phyloP scores from a whole-genome alignment of 2,113 vertebrate species.

The Sakesphorus luctuosus region DNA sequence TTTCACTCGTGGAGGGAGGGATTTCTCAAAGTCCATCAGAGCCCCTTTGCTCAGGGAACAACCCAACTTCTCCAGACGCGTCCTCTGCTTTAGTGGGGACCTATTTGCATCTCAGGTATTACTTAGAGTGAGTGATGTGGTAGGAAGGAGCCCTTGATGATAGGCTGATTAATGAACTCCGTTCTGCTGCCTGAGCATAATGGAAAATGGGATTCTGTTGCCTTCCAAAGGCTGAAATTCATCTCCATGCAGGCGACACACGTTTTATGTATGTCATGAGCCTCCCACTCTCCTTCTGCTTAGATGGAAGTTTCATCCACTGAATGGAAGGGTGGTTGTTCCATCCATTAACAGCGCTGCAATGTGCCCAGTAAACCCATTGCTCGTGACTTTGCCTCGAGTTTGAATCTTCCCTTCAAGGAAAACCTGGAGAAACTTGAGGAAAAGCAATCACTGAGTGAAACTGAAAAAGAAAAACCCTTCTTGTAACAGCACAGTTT shows the following conservation, averaged over 20 bases:
- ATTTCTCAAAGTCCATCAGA: slow-evolving; percentile 41
- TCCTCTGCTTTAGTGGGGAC: slow-evolving; percentile 56
- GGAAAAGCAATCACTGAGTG: neutral
- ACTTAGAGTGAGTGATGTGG: slow-evolving; percentile 60
- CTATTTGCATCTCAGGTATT: slow-evolving; percentile 63
- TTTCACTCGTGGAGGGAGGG: neutral
- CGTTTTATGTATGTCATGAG: slow-evolving; percentile 56
- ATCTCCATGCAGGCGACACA: slow-evolving; percentile 61
- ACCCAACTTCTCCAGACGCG: slow-evolving; percentile 60
- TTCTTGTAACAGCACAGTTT: neutral
- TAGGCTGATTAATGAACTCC: slow-evolving; percentile 69
- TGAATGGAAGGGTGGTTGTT: slow-evolving; percentile 46
- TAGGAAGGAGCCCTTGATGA: slow-evolving; percentile 58
- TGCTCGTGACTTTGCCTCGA: slow-evolving; percentile 18
- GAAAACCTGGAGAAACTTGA: neutral
- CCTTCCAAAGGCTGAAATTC: slow-evolving; percentile 62
- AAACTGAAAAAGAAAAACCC: neutral
- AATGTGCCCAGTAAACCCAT: slow-evolving; percentile 3
- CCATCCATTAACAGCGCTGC: neutral
- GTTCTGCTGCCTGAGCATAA: slow-evolving; percentile 68
- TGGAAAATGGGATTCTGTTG: slow-evolving; percentile 70
- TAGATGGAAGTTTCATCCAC: slow-evolving; percentile 26
- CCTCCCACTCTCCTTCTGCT: slow-evolving; percentile 18
- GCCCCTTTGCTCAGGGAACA: neutral
- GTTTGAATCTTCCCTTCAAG: slow-evolving; percentile 1